These are phyloP conservation scores for Cephus pulcher DNA, from an alignment of 2,888 invertebrate species.

Conservation along the genomic window DNA sequence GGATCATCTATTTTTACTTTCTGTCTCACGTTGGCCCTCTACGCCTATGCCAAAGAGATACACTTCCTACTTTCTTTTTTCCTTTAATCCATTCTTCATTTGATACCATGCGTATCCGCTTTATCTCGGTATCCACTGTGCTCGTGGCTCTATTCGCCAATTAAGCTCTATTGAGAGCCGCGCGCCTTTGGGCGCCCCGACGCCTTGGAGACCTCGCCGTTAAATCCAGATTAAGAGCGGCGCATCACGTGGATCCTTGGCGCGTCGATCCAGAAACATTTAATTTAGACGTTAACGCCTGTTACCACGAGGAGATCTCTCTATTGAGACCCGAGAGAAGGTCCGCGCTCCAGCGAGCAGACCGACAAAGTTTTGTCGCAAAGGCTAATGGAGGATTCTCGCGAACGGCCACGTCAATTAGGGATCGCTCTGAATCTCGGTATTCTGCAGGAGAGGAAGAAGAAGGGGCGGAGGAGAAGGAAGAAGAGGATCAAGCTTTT, in stretches of 20 bases:
- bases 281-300: constrained; percentile 57
- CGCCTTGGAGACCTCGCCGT: constrained; percentile 40
- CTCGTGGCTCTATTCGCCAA: constrained; percentile 47
- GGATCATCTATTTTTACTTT: background rate
- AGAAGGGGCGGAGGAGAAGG: background rate
- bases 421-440: background rate
- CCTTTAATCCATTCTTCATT: background rate
- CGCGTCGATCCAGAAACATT: constrained; percentile 58
- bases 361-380: constrained; percentile 17
- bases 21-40: background rate
- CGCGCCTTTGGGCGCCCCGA: constrained; percentile 36
- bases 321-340: constrained; percentile 35
- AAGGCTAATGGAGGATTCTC: background rate
- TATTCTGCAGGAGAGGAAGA: background rate
- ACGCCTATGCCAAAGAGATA: background rate
- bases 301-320: constrained; percentile 46
- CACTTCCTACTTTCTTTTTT: background rate
- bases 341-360: constrained; percentile 25
- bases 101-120: background rate
- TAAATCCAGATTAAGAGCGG: constrained; percentile 58
- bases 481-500: background rate
- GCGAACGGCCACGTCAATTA: background rate
- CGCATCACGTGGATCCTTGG: constrained; percentile 49
- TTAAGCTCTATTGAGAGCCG: constrained; percentile 49
- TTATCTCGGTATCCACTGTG: background rate